Evolutionary conservation across 2,113 vertebrate genomes (phyloP).

Genomic region (Gymnocephalus cernua): DNA sequence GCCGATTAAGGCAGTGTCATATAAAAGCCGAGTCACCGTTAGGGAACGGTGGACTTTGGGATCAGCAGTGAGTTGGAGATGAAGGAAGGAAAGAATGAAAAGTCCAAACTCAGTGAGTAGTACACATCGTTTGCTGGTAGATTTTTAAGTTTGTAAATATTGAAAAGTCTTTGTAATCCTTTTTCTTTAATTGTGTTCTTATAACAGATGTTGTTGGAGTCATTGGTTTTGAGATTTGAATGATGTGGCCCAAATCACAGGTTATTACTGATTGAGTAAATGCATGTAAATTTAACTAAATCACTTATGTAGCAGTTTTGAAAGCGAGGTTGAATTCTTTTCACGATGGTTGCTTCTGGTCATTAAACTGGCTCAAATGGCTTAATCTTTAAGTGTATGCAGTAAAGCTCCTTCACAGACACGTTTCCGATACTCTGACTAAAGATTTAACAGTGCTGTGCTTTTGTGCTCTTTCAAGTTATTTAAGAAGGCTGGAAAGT

Average conservation of each 20-base stretch:
- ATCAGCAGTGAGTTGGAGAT: conserved; percentile 45
- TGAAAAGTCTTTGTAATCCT: neutral
- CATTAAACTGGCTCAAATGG: neutral
- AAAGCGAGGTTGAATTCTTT: neutral
- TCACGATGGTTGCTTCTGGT: neutral
- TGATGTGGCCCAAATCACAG: neutral
- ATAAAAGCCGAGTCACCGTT: conserved; percentile 43
- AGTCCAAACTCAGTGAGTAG: conserved; percentile 72
- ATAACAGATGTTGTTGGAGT: neutral
- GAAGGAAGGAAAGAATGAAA: conserved; percentile 35
- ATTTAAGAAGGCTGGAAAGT: neutral
- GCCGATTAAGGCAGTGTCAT: conserved; percentile 20
- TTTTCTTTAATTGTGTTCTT: conserved; percentile 14
- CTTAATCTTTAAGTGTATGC: neutral
- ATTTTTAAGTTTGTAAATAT: neutral
- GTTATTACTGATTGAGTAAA: neutral
- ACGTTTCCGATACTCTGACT: neutral
- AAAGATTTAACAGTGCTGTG: neutral
- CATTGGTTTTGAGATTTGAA: neutral
- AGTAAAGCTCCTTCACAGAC: neutral
- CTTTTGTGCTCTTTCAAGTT: neutral
- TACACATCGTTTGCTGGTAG: neutral
- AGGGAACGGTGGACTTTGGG: conserved; percentile 49
- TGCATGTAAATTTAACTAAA: neutral
- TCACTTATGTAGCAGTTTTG: neutral